Conservation (phyloP, 2,888 invertebrate species). For the Athripsodes cinereus region DNA sequence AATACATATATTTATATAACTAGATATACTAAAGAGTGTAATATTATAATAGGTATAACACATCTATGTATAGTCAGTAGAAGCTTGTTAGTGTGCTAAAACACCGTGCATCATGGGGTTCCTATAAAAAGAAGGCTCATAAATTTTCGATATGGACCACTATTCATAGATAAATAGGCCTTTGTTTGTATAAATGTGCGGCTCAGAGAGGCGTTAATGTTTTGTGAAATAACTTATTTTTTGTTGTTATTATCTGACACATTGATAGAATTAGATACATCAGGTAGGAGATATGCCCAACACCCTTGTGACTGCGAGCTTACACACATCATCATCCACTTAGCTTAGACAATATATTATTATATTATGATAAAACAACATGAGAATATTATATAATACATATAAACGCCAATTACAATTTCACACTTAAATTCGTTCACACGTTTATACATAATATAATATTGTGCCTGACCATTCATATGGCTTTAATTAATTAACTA, state of each 20-base stretch:
- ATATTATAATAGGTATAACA: neutral
- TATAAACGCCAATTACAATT: neutral
- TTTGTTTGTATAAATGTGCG: constrained; percentile 18
- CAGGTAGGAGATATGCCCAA: constrained; percentile 1
- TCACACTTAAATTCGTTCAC: constrained; percentile 4
- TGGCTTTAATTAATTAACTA: too few relatives aligned
- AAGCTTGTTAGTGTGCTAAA: neutral
- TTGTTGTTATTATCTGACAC: constrained; percentile 16
- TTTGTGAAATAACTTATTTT: constrained; percentile 23
- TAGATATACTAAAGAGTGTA: neutral
- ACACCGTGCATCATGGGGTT: constrained; percentile 16
- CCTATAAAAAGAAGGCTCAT: constrained; percentile 16
- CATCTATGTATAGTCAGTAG: neutral
- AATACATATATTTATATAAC: too few relatives aligned
- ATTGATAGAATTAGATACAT: constrained; percentile 15
- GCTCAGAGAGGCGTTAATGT: constrained; percentile 24
- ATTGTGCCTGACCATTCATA: too few relatives aligned
- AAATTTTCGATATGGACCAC: constrained; percentile 17
- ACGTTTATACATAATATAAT: too few relatives aligned
- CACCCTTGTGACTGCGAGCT: too few relatives aligned
- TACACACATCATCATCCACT: too few relatives aligned
- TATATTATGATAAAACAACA: too few relatives aligned
- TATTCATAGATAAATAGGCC: constrained; percentile 16
- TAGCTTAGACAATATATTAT: constrained; percentile 3
- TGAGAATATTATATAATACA: too few relatives aligned